These are phyloP conservation scores for Vanessa tameamea DNA, from an alignment of 1,140 invertebrate species.

Conservation along the genomic window DNA sequence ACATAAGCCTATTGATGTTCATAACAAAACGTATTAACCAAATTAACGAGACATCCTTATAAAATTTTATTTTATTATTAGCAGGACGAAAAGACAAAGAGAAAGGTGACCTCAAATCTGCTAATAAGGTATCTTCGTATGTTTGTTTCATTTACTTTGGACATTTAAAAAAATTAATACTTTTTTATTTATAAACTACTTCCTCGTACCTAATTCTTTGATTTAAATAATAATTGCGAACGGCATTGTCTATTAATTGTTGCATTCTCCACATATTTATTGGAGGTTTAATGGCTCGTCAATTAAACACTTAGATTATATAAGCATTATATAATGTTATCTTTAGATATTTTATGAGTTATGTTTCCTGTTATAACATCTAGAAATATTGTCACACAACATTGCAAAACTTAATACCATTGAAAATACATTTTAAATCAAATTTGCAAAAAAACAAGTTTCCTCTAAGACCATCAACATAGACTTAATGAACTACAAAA, in stretches of 20 bases:
- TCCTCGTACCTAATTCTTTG: not conserved
- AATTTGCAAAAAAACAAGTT: not conserved
- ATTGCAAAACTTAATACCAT: not conserved
- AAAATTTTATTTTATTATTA: not conserved
- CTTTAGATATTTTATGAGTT: not conserved
- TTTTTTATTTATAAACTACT: not conserved
- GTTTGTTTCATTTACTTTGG: not conserved
- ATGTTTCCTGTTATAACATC: not conserved
- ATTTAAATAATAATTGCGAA: not conserved
- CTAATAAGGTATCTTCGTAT: not conserved
- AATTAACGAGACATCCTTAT: not conserved
- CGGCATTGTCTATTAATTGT: not conserved
- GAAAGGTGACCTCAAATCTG: not conserved
- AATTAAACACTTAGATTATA: not conserved
- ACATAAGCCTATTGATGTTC: not conserved
- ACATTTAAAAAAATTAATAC: too few species aligned
- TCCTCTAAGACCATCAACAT: too few species aligned
- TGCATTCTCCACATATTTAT: not conserved
- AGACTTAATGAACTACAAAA: constrained; percentile 14
- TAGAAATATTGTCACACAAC: not conserved
- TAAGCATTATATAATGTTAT: constrained; percentile 5
- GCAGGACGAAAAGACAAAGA: not conserved
- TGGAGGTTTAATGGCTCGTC: not conserved
- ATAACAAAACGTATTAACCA: not conserved
- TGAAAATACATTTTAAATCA: not conserved